Conservation (phyloP, 2,797 vertebrate genomes). For the Aselliscus stoliczkanus region DNA sequence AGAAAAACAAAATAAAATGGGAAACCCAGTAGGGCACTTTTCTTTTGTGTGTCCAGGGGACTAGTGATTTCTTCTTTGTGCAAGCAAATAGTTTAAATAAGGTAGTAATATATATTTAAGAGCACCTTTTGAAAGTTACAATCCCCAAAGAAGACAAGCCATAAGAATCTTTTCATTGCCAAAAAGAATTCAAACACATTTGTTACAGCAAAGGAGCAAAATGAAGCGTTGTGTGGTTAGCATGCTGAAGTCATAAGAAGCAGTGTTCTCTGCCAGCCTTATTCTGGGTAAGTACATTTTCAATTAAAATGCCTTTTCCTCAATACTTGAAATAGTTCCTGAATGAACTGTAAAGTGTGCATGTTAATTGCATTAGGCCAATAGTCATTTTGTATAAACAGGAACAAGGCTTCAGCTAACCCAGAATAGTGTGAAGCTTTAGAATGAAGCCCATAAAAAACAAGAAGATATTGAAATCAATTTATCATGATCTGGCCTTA, state of each 20-base stretch:
- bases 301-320: slow-evolving; percentile 62
- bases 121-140: slow-evolving; percentile 42
- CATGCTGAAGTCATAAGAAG: slow-evolving; percentile 2
- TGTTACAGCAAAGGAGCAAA: background rate
- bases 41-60: slow-evolving; percentile 29
- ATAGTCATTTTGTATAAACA: slow-evolving; percentile 54
- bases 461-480: slow-evolving; percentile 24
- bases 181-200: background rate
- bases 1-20: background rate
- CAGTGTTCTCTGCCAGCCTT: slow-evolving; percentile 1
- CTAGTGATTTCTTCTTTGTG: background rate
- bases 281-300: slow-evolving; percentile 41
- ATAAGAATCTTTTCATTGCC: slow-evolving; percentile 21
- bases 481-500: background rate
- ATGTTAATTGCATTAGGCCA: slow-evolving; percentile 51
- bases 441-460: slow-evolving; percentile 32
- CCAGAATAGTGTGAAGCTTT: slow-evolving; percentile 34
- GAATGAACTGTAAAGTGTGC: slow-evolving; percentile 13
- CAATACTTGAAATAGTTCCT: slow-evolving; percentile 52
- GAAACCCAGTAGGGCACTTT: background rate
- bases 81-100: slow-evolving; percentile 46
- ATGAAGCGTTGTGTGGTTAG: background rate
- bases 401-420: slow-evolving; percentile 58
- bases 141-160: slow-evolving; percentile 5
- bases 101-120: slow-evolving; percentile 52